A percentile compares a stretch with the other conserved stretches of the same genome.
Evolutionary conservation across 2,797 vertebrate species (phyloP).

Genomic region (Smutsia temminckii): DNA sequence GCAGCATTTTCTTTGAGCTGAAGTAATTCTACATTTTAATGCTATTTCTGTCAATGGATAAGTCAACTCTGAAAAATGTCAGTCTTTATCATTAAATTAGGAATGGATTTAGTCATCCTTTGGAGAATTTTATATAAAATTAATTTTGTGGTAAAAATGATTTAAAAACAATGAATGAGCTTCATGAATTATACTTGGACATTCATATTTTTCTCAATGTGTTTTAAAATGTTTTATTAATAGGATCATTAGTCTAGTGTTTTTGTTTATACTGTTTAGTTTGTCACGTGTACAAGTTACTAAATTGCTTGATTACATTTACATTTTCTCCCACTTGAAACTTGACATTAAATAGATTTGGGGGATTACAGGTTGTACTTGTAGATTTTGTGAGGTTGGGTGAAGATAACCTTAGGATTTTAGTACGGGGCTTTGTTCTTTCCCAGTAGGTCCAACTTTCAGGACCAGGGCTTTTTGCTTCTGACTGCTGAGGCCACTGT

Average conservation of each 20-base stretch:
- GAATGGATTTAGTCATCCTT: background rate
- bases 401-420: background rate
- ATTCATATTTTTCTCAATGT: background rate
- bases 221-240: background rate
- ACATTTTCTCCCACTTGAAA: background rate
- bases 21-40: slow-evolving; percentile 7
- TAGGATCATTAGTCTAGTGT: background rate
- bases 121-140: slow-evolving; percentile 17
- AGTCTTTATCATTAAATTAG: slow-evolving; percentile 1
- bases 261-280: background rate
- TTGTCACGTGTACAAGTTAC: background rate
- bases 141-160: background rate
- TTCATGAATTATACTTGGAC: background rate
- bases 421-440: background rate
- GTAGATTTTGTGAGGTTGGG: background rate
- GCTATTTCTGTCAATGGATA: background rate
- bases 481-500: background rate
- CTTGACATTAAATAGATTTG: slow-evolving; percentile 21
- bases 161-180: background rate
- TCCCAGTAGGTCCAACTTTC: background rate
- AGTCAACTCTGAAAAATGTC: background rate
- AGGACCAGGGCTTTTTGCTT: background rate
- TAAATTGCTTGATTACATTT: background rate
- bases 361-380: background rate
- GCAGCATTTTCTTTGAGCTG: background rate